These are phyloP conservation scores for Caenorhabditis virilis DNA, from an alignment of 2,888 invertebrate genomes.

Conservation along the genomic window DNA sequence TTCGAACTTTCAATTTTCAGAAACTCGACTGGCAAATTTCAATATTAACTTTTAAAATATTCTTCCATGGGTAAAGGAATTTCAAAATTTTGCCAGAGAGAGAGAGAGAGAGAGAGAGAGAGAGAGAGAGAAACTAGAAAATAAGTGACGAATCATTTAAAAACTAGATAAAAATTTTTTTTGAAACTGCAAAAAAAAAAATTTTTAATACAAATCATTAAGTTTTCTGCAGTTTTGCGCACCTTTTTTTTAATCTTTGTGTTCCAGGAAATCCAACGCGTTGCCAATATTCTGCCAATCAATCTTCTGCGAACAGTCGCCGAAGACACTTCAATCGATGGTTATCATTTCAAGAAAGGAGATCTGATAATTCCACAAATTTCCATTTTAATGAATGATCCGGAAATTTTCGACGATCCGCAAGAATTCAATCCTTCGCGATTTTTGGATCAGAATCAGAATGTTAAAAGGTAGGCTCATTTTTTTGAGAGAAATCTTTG, in stretches of 20 bases:
- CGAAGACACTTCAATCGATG: conserved; percentile 59
- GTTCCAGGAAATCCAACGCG: conserved; percentile 67
- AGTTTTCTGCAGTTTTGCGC: no score
- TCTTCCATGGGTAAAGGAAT: no score
- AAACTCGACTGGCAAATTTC: no score
- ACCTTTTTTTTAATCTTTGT: background rate
- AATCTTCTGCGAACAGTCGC: conserved; percentile 60
- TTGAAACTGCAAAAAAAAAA: background rate
- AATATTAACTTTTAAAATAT: no score
- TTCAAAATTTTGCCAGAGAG: background rate
- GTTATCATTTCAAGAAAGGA: conserved; percentile 59
- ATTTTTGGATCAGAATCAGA: conserved; percentile 60
- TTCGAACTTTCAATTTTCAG: conserved; percentile 1
- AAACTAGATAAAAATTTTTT: background rate
- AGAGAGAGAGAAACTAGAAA: background rate
- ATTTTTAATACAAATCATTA: background rate
- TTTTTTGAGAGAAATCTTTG: no score
- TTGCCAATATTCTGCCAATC: conserved; percentile 68
- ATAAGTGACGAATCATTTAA: background rate
- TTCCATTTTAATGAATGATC: conserved; percentile 64
- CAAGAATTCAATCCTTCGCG: conserved; percentile 64
- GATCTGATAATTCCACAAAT: conserved; percentile 66
- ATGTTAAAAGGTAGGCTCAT: conserved; percentile 44
- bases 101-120: background rate
- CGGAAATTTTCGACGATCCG: conserved; percentile 60